phyloP scores from a whole-genome alignment of 2,113 vertebrate genomes.

The Ctenomys sociabilis region DNA sequence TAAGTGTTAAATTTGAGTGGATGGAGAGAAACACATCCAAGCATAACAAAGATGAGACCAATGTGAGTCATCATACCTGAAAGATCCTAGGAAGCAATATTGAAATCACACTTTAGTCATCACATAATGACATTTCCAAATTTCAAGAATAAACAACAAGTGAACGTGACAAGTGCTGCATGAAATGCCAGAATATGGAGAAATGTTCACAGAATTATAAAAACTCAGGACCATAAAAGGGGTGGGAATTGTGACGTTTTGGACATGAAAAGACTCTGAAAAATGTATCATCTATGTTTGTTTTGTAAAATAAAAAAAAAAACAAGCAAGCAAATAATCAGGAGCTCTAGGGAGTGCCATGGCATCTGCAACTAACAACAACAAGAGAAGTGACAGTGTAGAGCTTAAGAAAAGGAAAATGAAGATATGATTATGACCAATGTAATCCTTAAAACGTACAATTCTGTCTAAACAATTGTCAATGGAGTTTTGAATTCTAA shows the following conservation, averaged over 20 bases:
- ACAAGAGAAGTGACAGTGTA: background rate
- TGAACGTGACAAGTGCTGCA: background rate
- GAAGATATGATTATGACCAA: background rate
- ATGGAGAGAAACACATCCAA: background rate
- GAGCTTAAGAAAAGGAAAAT: background rate
- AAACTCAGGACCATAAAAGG: background rate
- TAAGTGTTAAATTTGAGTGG: background rate
- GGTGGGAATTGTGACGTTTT: background rate
- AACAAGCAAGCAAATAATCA: background rate
- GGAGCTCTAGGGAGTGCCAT: background rate
- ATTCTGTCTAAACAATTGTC: background rate
- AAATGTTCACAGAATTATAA: background rate
- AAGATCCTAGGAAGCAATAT: background rate
- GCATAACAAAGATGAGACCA: background rate
- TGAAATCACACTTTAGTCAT: constrained; percentile 17
- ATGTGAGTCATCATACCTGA: constrained; percentile 3
- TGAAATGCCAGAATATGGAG: background rate
- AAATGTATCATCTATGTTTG: background rate
- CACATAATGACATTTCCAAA: constrained; percentile 47
- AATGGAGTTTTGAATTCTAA: background rate
- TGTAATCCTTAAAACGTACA: background rate
- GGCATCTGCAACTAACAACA: background rate
- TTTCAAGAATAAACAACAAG: constrained; percentile 46
- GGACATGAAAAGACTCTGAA: background rate
- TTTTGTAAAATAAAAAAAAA: background rate